phyloP scores from a whole-genome alignment of 92 coral and sea anemone species.

The Blastomussa wellsi region DNA sequence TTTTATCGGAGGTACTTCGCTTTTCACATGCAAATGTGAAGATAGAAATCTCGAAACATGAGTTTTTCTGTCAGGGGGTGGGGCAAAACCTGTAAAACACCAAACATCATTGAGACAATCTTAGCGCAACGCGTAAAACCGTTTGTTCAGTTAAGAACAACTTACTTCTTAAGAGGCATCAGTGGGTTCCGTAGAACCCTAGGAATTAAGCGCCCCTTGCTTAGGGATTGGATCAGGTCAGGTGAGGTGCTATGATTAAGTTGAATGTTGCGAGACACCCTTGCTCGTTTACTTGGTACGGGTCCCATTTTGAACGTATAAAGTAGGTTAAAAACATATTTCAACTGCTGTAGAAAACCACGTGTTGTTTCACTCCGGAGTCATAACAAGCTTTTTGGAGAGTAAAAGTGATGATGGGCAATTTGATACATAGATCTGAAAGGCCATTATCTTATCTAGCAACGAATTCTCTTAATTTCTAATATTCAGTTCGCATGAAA shows the following conservation, averaged over 20 bases:
- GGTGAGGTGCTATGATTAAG: neutral
- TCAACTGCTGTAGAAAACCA: neutral
- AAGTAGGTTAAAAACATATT: neutral
- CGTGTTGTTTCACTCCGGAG: neutral
- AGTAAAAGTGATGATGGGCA: neutral
- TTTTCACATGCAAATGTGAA: neutral
- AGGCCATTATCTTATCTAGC: neutral
- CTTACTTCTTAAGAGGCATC: neutral
- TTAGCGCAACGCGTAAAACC: constrained; percentile 15
- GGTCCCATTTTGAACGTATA: neutral
- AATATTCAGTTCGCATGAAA: neutral
- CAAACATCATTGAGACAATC: constrained; percentile 15
- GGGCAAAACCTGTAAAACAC: constrained; percentile 25
- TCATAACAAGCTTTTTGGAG: neutral
- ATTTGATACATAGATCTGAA: neutral
- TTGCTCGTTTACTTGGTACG: neutral
- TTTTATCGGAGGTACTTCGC: neutral
- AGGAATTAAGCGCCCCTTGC: constrained; percentile 4
- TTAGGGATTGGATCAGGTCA: neutral
- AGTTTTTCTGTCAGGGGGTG: constrained; percentile 20
- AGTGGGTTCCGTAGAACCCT: neutral
- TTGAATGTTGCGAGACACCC: neutral
- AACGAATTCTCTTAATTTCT: neutral
- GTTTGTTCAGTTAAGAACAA: constrained; percentile 6
- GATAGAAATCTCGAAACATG: neutral